Conservation (phyloP, 2,797 vertebrate species). For the Pelochelys cantorii region DNA sequence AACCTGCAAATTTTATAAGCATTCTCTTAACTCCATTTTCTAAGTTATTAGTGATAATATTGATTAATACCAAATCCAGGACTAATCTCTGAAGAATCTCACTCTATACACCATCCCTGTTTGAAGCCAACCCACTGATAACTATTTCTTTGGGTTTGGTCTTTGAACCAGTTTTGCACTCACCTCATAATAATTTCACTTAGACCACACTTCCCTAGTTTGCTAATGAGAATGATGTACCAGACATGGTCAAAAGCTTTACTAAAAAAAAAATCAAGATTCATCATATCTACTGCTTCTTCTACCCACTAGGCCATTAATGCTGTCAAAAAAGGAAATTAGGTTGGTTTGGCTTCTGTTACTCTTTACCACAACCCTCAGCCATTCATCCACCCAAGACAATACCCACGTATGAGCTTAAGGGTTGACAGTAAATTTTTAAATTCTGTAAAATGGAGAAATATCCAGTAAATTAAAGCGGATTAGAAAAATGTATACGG, state of each 20-base stretch:
- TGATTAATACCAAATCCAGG: neutral
- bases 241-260: neutral
- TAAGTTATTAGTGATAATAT: neutral
- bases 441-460: neutral
- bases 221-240: neutral
- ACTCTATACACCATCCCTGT: neutral
- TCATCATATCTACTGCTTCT: neutral
- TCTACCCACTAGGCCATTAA: neutral
- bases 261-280: neutral
- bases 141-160: neutral
- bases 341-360: neutral
- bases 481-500: accelerated
- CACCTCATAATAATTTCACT: neutral
- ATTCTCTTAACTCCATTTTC: neutral
- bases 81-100: neutral
- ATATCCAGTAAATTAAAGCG: neutral
- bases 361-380: neutral
- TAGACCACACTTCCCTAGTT: neutral
- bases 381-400: neutral
- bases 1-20: neutral
- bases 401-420: neutral
- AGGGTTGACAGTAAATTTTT: neutral
- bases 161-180: neutral
- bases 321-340: neutral
- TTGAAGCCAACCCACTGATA: neutral